Conservation (phyloP, 1,140 invertebrate species). For the Araneus ventricosus region DNA sequence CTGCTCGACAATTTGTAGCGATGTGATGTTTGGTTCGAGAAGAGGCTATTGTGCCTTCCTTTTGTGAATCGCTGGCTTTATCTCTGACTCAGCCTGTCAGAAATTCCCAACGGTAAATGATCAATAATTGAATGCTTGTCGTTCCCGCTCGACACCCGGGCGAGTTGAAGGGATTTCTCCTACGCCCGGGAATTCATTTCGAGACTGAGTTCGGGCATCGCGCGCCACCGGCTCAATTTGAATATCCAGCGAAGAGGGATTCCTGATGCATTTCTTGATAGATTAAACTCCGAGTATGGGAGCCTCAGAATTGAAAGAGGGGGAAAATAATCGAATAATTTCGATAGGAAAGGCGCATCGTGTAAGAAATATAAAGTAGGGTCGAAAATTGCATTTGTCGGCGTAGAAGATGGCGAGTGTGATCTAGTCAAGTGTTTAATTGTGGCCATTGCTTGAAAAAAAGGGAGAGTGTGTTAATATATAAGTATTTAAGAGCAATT, state of each 20-base stretch:
- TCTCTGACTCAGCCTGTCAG: neutral
- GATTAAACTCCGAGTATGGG: no score
- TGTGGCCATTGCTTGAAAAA: no score
- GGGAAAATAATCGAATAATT: no score
- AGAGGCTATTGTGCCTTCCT: neutral
- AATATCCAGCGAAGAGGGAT: neutral
- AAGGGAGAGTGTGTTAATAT: no score
- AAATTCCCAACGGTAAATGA: conserved; percentile 10
- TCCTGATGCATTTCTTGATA: no score
- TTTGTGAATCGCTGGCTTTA: neutral
- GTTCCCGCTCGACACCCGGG: neutral
- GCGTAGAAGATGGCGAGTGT: no score
- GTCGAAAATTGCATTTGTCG: no score
- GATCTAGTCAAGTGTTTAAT: no score
- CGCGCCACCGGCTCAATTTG: neutral
- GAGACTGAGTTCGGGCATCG: neutral
- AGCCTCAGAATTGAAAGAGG: no score
- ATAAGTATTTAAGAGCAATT: no score
- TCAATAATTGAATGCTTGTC: conserved; percentile 27
- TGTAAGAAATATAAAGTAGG: no score
- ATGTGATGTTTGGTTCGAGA: neutral
- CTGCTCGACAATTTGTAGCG: neutral
- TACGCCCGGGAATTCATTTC: neutral
- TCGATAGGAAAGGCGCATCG: no score
- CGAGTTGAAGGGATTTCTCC: neutral